These are phyloP conservation scores for Equus przewalskii DNA, from an alignment of 2,113 vertebrate genomes.

Conservation along the genomic window DNA sequence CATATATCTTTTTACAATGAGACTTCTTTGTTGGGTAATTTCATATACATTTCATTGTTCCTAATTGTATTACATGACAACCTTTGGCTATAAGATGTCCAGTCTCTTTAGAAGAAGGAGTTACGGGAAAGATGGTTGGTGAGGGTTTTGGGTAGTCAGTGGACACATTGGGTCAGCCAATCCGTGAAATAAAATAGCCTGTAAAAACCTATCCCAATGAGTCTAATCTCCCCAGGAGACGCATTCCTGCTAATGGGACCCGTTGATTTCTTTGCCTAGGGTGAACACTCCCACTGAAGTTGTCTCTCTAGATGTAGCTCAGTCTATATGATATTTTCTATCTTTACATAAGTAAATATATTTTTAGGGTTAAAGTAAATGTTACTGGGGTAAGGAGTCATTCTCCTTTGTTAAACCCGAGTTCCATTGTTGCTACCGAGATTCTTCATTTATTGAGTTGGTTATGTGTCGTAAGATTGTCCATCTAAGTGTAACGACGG, in stretches of 20 bases:
- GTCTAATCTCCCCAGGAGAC: neutral
- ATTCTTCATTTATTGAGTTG: neutral
- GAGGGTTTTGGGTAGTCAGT: neutral
- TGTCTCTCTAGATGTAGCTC: neutral
- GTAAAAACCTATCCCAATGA: neutral
- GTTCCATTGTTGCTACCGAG: neutral
- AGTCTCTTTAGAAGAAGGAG: neutral
- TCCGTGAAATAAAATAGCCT: neutral
- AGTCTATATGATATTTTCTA: neutral
- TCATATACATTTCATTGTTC: neutral
- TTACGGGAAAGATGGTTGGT: neutral
- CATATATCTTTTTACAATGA: neutral
- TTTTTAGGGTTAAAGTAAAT: neutral
- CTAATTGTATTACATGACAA: neutral
- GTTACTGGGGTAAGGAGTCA: neutral
- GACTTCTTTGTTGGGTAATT: neutral
- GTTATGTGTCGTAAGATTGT: neutral
- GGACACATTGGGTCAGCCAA: neutral
- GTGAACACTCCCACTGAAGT: neutral
- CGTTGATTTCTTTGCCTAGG: neutral
- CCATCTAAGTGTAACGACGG: neutral
- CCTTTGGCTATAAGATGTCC: neutral
- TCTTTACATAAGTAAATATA: neutral
- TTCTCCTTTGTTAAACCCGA: neutral
- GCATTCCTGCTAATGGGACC: neutral